Conservation (phyloP, 2,113 vertebrate species). For the Meles meles region DNA sequence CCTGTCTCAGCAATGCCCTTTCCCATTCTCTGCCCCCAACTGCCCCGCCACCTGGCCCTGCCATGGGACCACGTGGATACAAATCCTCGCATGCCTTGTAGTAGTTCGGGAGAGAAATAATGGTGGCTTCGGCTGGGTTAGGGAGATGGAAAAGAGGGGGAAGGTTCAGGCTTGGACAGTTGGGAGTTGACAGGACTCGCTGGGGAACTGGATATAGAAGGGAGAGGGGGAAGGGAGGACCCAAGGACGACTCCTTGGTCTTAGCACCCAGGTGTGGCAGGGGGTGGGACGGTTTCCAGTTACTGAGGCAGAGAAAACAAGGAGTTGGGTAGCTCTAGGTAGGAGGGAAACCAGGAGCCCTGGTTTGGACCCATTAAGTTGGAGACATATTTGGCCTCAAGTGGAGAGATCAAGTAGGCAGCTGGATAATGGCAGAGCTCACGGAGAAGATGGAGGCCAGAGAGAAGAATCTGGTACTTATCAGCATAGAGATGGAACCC, state of each 20-base stretch:
- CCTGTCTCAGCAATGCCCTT: too few species aligned
- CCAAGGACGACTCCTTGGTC: not conserved
- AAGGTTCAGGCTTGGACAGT: not conserved
- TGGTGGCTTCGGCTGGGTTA: not conserved
- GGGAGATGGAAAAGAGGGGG: not conserved
- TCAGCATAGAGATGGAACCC: not conserved
- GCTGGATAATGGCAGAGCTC: not conserved
- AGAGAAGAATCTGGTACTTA: not conserved
- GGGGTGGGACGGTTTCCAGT: not conserved
- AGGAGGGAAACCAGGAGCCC: not conserved
- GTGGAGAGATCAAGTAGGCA: not conserved
- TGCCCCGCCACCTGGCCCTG: not conserved
- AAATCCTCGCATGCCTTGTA: rapidly evolving
- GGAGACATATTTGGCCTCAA: not conserved
- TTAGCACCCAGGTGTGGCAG: not conserved
- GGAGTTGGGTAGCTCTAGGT: not conserved
- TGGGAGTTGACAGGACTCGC: not conserved
- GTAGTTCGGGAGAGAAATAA: not conserved
- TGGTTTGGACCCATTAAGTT: not conserved
- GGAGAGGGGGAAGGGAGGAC: not conserved
- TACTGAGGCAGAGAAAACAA: not conserved
- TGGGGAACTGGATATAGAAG: not conserved
- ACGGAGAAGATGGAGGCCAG: not conserved
- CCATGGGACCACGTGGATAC: not conserved
- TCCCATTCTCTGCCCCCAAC: not conserved